Conservation (phyloP, 2,888 invertebrate species). For the Sthenelais limicola region DNA sequence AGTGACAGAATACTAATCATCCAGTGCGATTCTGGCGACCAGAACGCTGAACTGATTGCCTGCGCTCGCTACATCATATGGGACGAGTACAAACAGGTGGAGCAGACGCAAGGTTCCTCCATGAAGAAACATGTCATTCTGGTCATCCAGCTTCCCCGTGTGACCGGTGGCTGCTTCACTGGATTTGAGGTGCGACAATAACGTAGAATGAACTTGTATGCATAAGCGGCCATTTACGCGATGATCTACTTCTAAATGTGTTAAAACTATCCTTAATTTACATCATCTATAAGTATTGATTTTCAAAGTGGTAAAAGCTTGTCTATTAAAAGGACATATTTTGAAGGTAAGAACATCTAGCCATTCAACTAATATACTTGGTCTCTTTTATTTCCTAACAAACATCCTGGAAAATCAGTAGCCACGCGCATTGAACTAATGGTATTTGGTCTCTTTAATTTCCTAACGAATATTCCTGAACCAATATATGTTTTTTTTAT, state of each 20-base stretch:
- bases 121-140: conserved; percentile 57
- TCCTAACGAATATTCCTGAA: neutral
- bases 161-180: conserved; percentile 60
- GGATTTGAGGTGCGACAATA: conserved; percentile 67
- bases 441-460: too few species aligned
- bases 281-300: too few species aligned
- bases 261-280: too few species aligned
- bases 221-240: too few species aligned
- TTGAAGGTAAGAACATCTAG: neutral
- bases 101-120: neutral
- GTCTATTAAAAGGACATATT: neutral
- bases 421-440: too few species aligned
- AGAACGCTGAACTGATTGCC: conserved; percentile 62
- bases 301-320: too few species aligned
- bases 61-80: conserved; percentile 64
- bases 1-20: conserved; percentile 58
- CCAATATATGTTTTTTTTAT: conserved; percentile 9
- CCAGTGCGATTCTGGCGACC: conserved; percentile 66
- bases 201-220: too few species aligned
- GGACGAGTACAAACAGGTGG: conserved; percentile 55
- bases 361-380: conserved; percentile 1
- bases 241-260: too few species aligned
- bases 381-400: too few species aligned
- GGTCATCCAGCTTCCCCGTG: conserved; percentile 62
- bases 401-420: too few species aligned